Conservation (phyloP, 2,113 vertebrate species). For the Grantiella picta region DNA sequence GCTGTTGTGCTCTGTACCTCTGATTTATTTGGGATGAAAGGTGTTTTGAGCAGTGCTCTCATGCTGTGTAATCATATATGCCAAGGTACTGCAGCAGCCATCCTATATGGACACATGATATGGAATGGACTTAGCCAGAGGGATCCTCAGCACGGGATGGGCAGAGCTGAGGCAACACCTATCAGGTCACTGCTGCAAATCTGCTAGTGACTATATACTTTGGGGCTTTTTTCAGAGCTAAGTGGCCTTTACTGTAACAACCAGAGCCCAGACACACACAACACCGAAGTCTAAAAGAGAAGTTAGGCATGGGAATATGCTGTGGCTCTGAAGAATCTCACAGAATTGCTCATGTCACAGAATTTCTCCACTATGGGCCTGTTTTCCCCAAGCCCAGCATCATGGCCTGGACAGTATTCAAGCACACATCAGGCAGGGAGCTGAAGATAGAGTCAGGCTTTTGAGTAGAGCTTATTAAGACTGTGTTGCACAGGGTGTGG, state of each 20-base stretch:
- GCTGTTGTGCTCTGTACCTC: neutral
- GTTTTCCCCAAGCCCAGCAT: neutral
- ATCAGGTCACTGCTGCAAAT: neutral
- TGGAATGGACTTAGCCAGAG: neutral
- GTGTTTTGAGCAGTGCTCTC: neutral
- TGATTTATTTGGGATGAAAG: neutral
- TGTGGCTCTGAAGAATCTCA: neutral
- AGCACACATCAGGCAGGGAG: accelerated
- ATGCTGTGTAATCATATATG: neutral
- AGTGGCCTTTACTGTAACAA: neutral
- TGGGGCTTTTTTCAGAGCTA: neutral
- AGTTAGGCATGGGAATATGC: neutral
- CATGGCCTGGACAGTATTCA: neutral
- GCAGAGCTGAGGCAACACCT: neutral
- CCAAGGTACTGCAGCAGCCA: neutral
- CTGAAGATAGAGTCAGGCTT: neutral
- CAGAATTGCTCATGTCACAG: neutral
- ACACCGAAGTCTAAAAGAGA: neutral
- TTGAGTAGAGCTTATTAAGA: neutral
- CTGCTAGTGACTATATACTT: neutral
- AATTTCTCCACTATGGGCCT: neutral
- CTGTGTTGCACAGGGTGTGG: neutral
- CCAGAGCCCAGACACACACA: neutral
- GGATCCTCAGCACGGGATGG: neutral
- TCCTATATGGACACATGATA: neutral